Percentiles rank a stretch among this genome's conserved stretches.
Conservation (phyloP, 2,888 invertebrate genomes). For the Phymatocera aterrima region DNA sequence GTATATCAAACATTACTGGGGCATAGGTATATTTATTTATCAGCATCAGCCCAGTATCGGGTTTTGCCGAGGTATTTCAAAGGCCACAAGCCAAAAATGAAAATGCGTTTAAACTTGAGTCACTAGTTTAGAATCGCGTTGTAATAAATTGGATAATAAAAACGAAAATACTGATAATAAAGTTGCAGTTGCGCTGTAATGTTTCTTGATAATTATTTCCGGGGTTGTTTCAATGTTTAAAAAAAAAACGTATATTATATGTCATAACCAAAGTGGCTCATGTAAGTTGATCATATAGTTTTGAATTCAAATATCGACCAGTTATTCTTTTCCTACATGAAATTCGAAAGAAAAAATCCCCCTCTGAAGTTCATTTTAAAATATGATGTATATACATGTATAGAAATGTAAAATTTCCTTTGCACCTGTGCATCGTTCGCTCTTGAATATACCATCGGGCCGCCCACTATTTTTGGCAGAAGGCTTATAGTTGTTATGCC, state of each 20-base stretch:
- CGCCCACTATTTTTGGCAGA: constrained; percentile 46
- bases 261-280: no score
- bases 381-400: no score
- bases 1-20: constrained; percentile 20
- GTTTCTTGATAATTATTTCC: no score
- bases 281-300: no score
- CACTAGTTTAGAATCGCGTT: no score
- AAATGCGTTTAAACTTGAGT: neutral
- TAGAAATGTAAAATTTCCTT: neutral
- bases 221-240: no score
- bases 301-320: no score
- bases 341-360: no score
- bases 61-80: neutral
- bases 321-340: no score
- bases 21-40: neutral
- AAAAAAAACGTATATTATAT: no score
- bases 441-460: constrained; percentile 9
- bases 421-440: neutral
- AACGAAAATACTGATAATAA: neutral
- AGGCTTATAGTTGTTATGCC: constrained; percentile 39
- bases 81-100: neutral
- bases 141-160: no score
- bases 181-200: no score
- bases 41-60: neutral
- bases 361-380: neutral